phyloP scores from a whole-genome alignment of 2,888 invertebrate genomes.

The Himalopsyche anomala region DNA sequence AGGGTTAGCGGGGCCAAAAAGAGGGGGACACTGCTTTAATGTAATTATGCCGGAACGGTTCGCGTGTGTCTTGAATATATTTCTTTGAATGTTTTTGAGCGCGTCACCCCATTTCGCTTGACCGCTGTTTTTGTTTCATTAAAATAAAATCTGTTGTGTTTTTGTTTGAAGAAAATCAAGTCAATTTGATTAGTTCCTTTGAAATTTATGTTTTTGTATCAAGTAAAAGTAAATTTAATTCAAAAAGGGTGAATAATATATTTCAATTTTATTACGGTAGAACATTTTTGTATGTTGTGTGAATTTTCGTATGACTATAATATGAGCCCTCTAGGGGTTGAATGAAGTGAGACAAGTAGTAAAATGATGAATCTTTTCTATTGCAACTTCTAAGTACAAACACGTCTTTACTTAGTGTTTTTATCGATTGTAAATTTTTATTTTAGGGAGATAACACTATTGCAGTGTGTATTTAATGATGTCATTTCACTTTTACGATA shows the following conservation, averaged over 20 bases:
- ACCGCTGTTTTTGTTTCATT: slow-evolving; percentile 31
- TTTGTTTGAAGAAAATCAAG: slow-evolving; percentile 31
- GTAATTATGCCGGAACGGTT: background rate
- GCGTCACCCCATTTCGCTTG: slow-evolving; percentile 26
- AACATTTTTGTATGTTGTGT: too few species aligned
- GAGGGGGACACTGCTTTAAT: background rate
- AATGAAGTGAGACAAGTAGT: too few species aligned
- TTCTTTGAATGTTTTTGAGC: slow-evolving; percentile 26
- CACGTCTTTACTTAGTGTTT: too few species aligned
- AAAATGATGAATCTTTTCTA: too few species aligned
- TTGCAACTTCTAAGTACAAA: too few species aligned
- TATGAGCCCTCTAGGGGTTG: too few species aligned
- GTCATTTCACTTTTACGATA: too few species aligned
- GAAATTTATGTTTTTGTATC: background rate
- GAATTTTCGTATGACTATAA: too few species aligned
- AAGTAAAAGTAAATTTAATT: background rate
- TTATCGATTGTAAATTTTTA: too few species aligned
- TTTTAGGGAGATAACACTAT: too few species aligned
- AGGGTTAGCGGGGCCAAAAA: background rate
- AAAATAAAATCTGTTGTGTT: background rate
- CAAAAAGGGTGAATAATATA: slow-evolving; percentile 8
- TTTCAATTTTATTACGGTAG: too few species aligned
- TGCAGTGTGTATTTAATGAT: too few species aligned
- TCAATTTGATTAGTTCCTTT: background rate
- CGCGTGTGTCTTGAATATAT: slow-evolving; percentile 34